phyloP scores from a whole-genome alignment of 2,797 vertebrate genomes.

The Epinephelus malabaricus region DNA sequence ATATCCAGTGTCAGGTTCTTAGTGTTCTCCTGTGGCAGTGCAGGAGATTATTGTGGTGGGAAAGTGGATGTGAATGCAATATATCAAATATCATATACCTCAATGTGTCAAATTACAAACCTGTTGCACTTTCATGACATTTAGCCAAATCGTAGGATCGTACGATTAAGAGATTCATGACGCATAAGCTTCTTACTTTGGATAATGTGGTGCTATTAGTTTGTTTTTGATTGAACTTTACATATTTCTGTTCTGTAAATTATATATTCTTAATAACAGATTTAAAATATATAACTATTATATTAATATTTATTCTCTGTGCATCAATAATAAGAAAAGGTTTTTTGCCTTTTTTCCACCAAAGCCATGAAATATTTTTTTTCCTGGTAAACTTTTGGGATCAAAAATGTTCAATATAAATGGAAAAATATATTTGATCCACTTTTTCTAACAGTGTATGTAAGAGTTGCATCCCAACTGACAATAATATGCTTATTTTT shows the following conservation, averaged over 20 bases:
- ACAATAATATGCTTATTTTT: slow-evolving; percentile 42
- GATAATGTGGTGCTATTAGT: slow-evolving; percentile 78
- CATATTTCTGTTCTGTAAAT: slow-evolving; percentile 61
- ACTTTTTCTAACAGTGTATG: slow-evolving; percentile 18
- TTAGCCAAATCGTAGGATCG: slow-evolving; percentile 51
- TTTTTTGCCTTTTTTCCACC: slow-evolving; percentile 18
- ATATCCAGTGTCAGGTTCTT: slow-evolving; percentile 25
- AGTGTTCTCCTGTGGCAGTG: slow-evolving; percentile 28
- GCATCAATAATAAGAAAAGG: slow-evolving; percentile 39
- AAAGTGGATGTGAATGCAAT: slow-evolving; percentile 64
- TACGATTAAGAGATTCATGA: slow-evolving; percentile 58
- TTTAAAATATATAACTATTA: slow-evolving; percentile 65
- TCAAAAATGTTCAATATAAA: slow-evolving; percentile 12
- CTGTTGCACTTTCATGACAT: slow-evolving; percentile 84
- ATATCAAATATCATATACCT: slow-evolving; percentile 82
- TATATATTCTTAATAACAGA: slow-evolving; percentile 72
- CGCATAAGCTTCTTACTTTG: slow-evolving; percentile 81
- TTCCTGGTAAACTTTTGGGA: slow-evolving; percentile 42
- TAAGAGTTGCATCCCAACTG: slow-evolving; percentile 57
- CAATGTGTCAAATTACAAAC: slow-evolving; percentile 78
- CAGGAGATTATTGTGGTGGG: slow-evolving; percentile 32
- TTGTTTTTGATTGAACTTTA: slow-evolving; percentile 55
- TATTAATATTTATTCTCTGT: slow-evolving; percentile 79
- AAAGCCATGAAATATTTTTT: slow-evolving; percentile 52
- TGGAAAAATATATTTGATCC: slow-evolving; percentile 30